phyloP scores from a whole-genome alignment of 2,888 invertebrate genomes.

The Patella depressa region DNA sequence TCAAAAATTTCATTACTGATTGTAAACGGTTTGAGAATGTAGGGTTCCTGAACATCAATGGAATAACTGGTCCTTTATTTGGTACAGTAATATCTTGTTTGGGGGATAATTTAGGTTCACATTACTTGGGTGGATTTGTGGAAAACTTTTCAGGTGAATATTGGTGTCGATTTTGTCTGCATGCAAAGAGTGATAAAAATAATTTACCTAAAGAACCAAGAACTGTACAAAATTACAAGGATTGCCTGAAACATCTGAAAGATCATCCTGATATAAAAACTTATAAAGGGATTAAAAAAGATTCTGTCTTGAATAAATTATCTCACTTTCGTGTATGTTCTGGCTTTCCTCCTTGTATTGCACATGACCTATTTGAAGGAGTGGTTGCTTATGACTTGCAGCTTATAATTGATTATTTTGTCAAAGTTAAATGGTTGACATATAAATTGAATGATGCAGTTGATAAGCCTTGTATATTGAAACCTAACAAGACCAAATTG shows the following conservation, averaged over 20 bases:
- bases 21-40: slow-evolving; percentile 8
- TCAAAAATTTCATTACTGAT: slow-evolving; percentile 10
- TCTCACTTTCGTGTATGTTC: background rate
- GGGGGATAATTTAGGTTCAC: background rate
- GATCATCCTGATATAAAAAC: background rate
- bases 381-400: background rate
- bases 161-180: background rate
- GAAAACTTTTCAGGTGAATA: background rate
- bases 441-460: background rate
- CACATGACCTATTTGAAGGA: background rate
- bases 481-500: background rate
- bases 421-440: background rate
- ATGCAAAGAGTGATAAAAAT: background rate
- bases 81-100: slow-evolving; percentile 7
- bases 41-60: background rate
- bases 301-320: background rate
- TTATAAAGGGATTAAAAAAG: background rate
- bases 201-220: background rate
- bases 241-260: background rate
- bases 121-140: background rate
- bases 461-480: background rate
- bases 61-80: slow-evolving; percentile 1
- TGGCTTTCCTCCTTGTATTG: background rate
- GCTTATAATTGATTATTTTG: background rate
- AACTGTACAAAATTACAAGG: background rate